Base-by-base conservation (phyloP, 1,140 invertebrate genomes). In the Triops longicaudatus region DNA sequence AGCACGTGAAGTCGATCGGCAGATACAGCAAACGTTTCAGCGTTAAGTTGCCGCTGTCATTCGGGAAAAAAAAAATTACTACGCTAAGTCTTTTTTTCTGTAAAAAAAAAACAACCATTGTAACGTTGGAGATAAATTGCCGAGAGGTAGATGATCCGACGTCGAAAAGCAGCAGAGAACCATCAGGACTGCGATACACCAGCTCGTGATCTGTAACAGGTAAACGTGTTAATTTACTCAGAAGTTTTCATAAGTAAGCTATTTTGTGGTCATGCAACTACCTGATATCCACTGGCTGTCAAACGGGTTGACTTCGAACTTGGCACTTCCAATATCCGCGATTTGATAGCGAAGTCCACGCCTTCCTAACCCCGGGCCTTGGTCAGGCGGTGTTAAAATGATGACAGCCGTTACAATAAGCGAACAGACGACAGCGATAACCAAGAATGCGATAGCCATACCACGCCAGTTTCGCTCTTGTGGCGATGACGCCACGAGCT, bases 391-490 rank as follows among this genome's bases (percentile, higher is more conserved):
- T 9, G 92, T 94, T 11, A 95, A 88, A 71, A 96, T 86, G 26
- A 95, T 89, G 81, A 96, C 93, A 81, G 93, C 93, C 83, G 93
- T 91, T 77, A 94, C 88, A 50, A 96, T 95, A 79, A 96, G 88
- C 22, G 91, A 91, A 79, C 93, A 90, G 11, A 96, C 93, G 5
- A 91, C 89, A n/a, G 92, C 88, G 78, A 96, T 96, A 28, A 96
- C 94, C 76, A 96, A 85, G 41, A 95, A 85, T 0, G 94, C 93
- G 77, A 96, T 96, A 76, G 91, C 89, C 78, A 96, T 95, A 17
- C 94, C 94, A 28, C 92, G 89, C 93, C 93, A 96, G 86, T 97
- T 96, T 63, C 92, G 86, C 81, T 93, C 89, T 77, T 89, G 91
- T 22, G 91, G 90, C n/a, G 91, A 91, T 26, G 90, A 88, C 22